Conservation (phyloP, 2,113 vertebrate species). For the Corythaeola cristata region DNA sequence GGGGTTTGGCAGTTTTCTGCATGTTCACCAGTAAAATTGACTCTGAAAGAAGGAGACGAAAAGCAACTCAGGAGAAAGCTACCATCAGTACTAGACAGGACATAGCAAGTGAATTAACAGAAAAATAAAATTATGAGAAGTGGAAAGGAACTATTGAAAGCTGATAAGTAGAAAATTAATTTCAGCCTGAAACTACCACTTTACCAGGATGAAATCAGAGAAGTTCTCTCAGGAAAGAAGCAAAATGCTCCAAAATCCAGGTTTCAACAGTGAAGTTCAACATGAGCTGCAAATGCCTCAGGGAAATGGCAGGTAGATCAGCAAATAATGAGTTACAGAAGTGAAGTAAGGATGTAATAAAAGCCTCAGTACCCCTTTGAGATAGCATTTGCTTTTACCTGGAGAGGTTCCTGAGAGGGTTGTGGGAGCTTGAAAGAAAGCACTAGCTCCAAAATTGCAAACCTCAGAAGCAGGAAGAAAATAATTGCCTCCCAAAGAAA, state of each 20-base stretch:
- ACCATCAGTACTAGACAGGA: background rate
- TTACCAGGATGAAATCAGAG: background rate
- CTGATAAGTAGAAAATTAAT: background rate
- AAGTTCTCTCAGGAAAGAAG: conserved; percentile 2
- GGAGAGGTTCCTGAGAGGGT: conserved; percentile 23
- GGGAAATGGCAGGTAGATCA: conserved; percentile 35
- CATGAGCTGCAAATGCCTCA: background rate
- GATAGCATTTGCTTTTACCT: conserved; percentile 58
- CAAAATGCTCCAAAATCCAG: conserved; percentile 7
- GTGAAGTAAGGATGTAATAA: conserved; percentile 40
- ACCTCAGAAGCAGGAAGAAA: conserved; percentile 55
- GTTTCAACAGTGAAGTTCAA: conserved; percentile 20
- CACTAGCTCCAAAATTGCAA: conserved; percentile 39
- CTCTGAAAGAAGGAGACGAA: background rate
- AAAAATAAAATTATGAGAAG: background rate
- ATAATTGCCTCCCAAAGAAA: conserved; percentile 62
- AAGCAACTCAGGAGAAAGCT: background rate
- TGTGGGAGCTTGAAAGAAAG: conserved; percentile 50
- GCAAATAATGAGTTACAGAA: background rate
- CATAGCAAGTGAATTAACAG: background rate
- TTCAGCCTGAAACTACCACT: background rate
- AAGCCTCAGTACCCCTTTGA: conserved; percentile 41
- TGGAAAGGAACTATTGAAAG: background rate
- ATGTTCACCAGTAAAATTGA: background rate
- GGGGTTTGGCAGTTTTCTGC: background rate